These are phyloP conservation scores for Drosophila asahinai DNA, from an alignment of 1,140 invertebrate species.

Conservation along the genomic window DNA sequence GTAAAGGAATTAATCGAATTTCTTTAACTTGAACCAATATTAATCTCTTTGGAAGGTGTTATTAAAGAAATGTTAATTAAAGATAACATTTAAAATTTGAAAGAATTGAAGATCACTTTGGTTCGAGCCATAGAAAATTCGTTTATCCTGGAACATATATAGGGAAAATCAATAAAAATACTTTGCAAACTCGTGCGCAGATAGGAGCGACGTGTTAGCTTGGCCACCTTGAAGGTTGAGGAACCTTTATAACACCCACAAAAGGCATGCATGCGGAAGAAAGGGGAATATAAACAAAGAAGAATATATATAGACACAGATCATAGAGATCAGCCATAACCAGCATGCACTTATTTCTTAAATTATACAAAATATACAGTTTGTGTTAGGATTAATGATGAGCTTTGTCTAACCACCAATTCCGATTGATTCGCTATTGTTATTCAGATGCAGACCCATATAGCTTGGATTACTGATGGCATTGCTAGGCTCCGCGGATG, in stretches of 20 bases:
- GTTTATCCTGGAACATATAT: not conserved
- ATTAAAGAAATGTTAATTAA: too few species aligned
- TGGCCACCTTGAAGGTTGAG: conserved; percentile 67
- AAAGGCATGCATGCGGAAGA: conserved; percentile 53
- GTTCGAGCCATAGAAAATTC: not conserved
- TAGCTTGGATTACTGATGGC: conserved; percentile 85
- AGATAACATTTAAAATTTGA: not conserved
- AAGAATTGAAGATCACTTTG: not conserved
- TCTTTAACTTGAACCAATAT: not conserved
- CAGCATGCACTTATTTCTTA: conserved; percentile 29
- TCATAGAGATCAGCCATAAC: conserved; percentile 17
- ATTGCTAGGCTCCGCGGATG: conserved; percentile 65
- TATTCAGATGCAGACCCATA: conserved; percentile 82
- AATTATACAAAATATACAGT: conserved; percentile 8
- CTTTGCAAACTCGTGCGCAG: conserved; percentile 83
- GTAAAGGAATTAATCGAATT: not conserved
- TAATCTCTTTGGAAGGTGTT: too few species aligned
- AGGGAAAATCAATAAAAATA: conserved; percentile 32
- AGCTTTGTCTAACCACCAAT: conserved; percentile 68
- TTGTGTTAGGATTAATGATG: conserved; percentile 46
- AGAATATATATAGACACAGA: conserved; percentile 1
- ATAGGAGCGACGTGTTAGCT: conserved; percentile 79
- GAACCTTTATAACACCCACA: conserved; percentile 37
- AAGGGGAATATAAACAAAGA: conserved; percentile 12
- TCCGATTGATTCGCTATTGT: conserved; percentile 79